phyloP scores from a whole-genome alignment of 1,140 invertebrate genomes.

The Aricia agestis region DNA sequence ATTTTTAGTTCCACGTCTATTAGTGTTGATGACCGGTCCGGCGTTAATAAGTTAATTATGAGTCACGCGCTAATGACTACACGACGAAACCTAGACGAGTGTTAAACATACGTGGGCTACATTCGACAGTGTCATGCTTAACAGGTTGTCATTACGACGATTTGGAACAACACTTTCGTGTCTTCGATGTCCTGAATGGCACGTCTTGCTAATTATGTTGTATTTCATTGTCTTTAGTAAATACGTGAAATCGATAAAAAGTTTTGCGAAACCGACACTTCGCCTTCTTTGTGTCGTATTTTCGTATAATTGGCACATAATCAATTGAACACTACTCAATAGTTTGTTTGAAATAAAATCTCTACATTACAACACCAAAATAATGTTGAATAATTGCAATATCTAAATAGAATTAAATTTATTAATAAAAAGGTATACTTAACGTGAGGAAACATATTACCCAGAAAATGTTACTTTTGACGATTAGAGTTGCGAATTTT shows the following conservation, averaged over 20 bases:
- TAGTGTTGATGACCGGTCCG: not conserved
- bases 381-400: too few species aligned
- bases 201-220: not conserved
- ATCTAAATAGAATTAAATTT: too few species aligned
- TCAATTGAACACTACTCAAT: too few species aligned
- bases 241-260: not conserved
- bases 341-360: too few species aligned
- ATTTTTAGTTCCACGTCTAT: not conserved
- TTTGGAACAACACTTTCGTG: not conserved
- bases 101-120: not conserved
- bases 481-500: not conserved
- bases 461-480: not conserved
- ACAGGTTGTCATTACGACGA: not conserved
- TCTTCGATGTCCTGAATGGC: not conserved
- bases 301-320: too few species aligned
- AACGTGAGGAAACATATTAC: too few species aligned
- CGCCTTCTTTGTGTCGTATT: too few species aligned
- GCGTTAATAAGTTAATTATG: not conserved
- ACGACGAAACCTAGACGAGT: not conserved
- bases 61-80: not conserved
- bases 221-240: not conserved
- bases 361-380: too few species aligned
- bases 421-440: not conserved
- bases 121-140: not conserved
- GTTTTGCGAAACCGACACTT: not conserved